A percentile compares a stretch with the other conserved stretches of the same genome.
phyloP scores from a whole-genome alignment of 92 coral and sea anemone genomes.

The Plumapathes pennacea region DNA sequence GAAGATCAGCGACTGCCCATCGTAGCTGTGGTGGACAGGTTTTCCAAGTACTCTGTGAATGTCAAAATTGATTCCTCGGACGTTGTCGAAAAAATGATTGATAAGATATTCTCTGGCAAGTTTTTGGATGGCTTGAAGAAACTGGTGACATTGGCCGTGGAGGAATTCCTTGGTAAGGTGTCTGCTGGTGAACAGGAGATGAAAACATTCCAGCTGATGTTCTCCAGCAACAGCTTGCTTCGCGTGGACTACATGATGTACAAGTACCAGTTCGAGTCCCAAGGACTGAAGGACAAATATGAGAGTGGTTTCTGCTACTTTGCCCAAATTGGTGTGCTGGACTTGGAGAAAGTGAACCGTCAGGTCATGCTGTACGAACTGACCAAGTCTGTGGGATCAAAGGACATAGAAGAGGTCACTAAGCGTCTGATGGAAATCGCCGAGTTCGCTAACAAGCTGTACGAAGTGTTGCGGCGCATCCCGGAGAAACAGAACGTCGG shows the following conservation, averaged over 20 bases:
- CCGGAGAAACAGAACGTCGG: too few species aligned
- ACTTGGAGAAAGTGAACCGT: constrained; percentile 18
- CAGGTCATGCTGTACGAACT: constrained; percentile 40
- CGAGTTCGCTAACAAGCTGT: constrained; percentile 26
- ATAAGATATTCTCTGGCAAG: too few species aligned
- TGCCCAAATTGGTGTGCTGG: constrained; percentile 28
- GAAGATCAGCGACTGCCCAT: too few species aligned
- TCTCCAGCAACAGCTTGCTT: constrained; percentile 25
- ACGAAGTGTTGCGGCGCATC: too few species aligned
- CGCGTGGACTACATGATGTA: constrained; percentile 30
- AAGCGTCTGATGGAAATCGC: constrained; percentile 11
- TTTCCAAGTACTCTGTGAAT: too few species aligned
- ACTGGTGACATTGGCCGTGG: neutral
- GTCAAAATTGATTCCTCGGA: too few species aligned
- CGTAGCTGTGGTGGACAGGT: too few species aligned
- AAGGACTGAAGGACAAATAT: constrained; percentile 9
- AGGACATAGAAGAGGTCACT: constrained; percentile 5
- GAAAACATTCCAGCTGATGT: constrained; percentile 20
- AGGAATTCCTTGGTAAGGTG: constrained; percentile 24
- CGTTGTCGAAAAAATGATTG: too few species aligned
- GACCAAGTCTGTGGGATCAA: constrained; percentile 23
- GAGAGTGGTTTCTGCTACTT: constrained; percentile 29
- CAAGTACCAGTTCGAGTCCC: constrained; percentile 27
- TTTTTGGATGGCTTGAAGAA: constrained; percentile 15
- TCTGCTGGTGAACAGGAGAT: constrained; percentile 7